phyloP scores from a whole-genome alignment of 1,140 invertebrate genomes.

The Macrostomum lignano region DNA sequence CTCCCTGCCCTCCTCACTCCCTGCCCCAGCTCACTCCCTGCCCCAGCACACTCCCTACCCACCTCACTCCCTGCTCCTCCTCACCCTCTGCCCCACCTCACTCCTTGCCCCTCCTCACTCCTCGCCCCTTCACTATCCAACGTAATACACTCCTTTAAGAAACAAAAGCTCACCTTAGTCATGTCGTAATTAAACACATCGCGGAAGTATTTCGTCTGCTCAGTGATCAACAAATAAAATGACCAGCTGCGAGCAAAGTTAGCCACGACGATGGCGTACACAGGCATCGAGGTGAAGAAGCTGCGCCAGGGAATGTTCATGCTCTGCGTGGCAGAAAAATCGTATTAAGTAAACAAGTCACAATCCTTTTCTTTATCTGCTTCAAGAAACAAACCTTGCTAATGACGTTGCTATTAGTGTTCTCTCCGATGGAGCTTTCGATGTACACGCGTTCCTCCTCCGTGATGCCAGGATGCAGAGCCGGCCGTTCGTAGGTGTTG shows the following conservation, averaged over 20 bases:
- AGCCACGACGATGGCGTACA: conserved; percentile 91
- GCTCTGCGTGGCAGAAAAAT: conserved; percentile 6
- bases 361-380: background rate
- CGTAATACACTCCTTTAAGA: no score
- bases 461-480: conserved; percentile 66
- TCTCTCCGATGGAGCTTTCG: conserved; percentile 60
- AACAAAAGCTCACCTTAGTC: conserved; percentile 57
- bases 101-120: no score
- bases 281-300: conserved; percentile 78
- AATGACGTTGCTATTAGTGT: conserved; percentile 6
- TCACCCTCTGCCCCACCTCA: no score
- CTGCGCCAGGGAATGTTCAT: conserved; percentile 56
- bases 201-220: conserved; percentile 73
- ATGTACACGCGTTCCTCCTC: conserved; percentile 71
- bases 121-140: no score
- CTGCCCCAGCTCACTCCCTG: no score
- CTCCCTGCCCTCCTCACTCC: no score
- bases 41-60: no score
- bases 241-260: conserved; percentile 99
- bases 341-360: background rate
- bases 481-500: conserved; percentile 69
- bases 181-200: conserved; percentile 61
- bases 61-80: no score
- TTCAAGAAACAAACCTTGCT: background rate
- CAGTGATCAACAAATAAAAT: conserved; percentile 88